Percentiles rank a stretch among this genome's conserved stretches.
Conservation (phyloP, 2,113 vertebrate genomes). For the Cyprinodon variegatus region DNA sequence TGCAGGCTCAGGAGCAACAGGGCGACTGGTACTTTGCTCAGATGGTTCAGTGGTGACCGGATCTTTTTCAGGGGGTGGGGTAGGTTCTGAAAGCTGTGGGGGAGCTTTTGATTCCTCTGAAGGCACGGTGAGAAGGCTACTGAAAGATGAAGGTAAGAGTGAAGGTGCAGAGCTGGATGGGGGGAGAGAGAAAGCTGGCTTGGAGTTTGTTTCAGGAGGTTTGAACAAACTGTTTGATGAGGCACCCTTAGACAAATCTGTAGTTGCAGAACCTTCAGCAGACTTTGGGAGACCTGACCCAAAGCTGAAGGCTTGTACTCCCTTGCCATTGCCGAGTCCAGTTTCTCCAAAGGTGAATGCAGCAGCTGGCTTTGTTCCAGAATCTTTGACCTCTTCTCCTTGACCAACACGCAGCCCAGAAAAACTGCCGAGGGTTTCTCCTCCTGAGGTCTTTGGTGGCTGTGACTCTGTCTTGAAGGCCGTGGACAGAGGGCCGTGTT, state of each 20-base stretch:
- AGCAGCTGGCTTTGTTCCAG: slow-evolving; percentile 53
- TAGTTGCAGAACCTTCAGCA: slow-evolving; percentile 53
- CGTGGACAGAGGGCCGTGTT: slow-evolving; percentile 42
- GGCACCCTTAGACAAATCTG: slow-evolving; percentile 50
- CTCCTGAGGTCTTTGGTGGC: slow-evolving; percentile 75
- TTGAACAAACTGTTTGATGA: slow-evolving; percentile 62
- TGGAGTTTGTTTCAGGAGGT: slow-evolving; percentile 73
- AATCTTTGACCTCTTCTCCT: slow-evolving; percentile 83
- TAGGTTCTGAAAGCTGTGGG: slow-evolving; percentile 24
- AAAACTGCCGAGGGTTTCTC: slow-evolving; percentile 93
- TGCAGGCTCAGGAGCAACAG: slow-evolving; percentile 12
- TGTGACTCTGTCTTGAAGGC: slow-evolving; percentile 75
- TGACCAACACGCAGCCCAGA: slow-evolving; percentile 90
- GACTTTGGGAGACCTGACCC: slow-evolving; percentile 66
- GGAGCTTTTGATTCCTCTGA: slow-evolving; percentile 63
- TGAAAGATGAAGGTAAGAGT: slow-evolving; percentile 35
- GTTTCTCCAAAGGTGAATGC: slow-evolving; percentile 50
- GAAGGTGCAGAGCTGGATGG: slow-evolving; percentile 40
- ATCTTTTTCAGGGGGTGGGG: slow-evolving; percentile 41
- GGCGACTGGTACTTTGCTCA: background rate
- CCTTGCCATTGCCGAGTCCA: slow-evolving; percentile 41
- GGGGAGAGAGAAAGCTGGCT: slow-evolving; percentile 75
- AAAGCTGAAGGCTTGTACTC: slow-evolving; percentile 73
- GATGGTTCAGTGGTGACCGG: slow-evolving; percentile 7
- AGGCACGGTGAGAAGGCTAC: slow-evolving; percentile 57